phyloP scores from a whole-genome alignment of 2,797 vertebrate genomes.

The Oryzias dopingdopingensis region DNA sequence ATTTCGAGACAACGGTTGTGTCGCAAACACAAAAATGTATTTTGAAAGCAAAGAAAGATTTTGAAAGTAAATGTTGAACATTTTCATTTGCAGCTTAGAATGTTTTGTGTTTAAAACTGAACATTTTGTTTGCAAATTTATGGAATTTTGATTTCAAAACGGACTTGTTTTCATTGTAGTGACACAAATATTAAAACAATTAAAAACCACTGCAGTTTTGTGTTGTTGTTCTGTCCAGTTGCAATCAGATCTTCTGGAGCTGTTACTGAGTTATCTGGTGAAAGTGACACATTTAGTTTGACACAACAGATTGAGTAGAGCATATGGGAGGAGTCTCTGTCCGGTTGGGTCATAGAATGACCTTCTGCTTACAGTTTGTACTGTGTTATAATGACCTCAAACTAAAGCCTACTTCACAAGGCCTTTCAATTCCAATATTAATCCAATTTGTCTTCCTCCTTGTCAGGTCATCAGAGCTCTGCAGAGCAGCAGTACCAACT shows the following conservation, averaged over 20 bases:
- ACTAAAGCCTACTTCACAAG: constrained; percentile 49
- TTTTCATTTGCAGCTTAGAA: too few relatives aligned
- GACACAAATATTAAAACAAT: too few relatives aligned
- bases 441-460: constrained; percentile 77
- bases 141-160: too few relatives aligned
- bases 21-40: too few relatives aligned
- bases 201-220: too few relatives aligned
- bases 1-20: too few relatives aligned
- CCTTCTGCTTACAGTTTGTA: constrained; percentile 56
- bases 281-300: constrained; percentile 15
- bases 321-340: constrained; percentile 19
- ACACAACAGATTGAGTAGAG: constrained; percentile 29
- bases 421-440: constrained; percentile 63
- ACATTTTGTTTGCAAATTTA: too few relatives aligned
- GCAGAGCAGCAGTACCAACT: constrained; percentile 96
- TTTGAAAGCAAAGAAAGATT: too few relatives aligned
- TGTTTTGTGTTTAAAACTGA: too few relatives aligned
- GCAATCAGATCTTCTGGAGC: not conserved
- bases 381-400: constrained; percentile 49
- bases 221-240: too few relatives aligned
- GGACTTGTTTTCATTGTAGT: too few relatives aligned
- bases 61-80: too few relatives aligned
- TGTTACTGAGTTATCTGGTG: not conserved
- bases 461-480: constrained; percentile 92
- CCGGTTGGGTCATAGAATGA: constrained; percentile 36